Conservation (phyloP, 35 echinoderm and acorn worm species). For the Anneissia japonica region DNA sequence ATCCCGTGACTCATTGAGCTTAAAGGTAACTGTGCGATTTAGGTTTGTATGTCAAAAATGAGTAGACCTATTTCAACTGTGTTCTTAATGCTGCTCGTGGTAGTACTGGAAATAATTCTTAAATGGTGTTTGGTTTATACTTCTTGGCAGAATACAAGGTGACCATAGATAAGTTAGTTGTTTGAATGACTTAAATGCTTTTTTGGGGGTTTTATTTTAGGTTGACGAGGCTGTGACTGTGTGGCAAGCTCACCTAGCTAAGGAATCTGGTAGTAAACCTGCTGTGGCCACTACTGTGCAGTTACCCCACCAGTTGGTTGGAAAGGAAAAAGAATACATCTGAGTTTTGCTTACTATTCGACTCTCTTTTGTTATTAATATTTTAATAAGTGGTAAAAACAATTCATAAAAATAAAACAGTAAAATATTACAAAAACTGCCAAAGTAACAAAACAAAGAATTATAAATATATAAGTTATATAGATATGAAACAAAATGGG, state of each 20-base stretch:
- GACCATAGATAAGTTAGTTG: too few species aligned
- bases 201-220: background rate
- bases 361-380: background rate
- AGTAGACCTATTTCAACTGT: too few species aligned
- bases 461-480: background rate
- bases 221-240: conserved; percentile 7
- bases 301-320: background rate
- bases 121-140: too few species aligned
- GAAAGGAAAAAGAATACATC: background rate
- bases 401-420: background rate
- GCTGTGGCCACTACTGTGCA: background rate
- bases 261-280: background rate
- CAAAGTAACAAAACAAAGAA: background rate
- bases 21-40: too few species aligned
- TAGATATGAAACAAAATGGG: background rate
- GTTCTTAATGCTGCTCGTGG: too few species aligned
- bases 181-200: too few species aligned
- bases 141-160: too few species aligned
- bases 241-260: conserved; percentile 7
- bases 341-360: background rate
- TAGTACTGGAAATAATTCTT: too few species aligned
- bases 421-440: background rate
- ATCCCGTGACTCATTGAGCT: conserved; percentile 42
- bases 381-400: background rate
- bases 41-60: too few species aligned